A percentile compares a stretch with the other conserved stretches of the same genome.
These are phyloP conservation scores for Lerista edwardsae DNA, from an alignment of 2,797 vertebrate genomes.

Conservation along the genomic window DNA sequence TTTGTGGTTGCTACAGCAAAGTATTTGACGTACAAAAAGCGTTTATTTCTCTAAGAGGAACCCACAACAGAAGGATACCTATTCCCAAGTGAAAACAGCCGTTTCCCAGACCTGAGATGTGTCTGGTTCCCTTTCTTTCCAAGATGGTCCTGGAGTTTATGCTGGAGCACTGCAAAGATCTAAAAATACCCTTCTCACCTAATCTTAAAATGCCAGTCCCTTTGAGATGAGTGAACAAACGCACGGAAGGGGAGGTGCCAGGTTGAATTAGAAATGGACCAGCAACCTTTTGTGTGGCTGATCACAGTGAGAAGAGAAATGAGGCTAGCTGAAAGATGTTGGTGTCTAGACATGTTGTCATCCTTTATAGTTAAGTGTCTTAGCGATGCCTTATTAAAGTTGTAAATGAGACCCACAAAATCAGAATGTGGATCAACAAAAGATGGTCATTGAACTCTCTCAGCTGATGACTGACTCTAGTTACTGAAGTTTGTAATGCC, in stretches of 20 bases:
- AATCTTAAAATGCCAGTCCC: constrained; percentile 67
- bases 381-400: constrained; percentile 42
- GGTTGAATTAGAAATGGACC: constrained; percentile 62
- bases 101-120: constrained; percentile 74
- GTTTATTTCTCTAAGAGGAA: constrained; percentile 64
- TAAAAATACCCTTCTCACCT: constrained; percentile 65
- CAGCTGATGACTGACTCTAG: constrained; percentile 20
- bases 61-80: constrained; percentile 67
- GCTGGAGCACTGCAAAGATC: constrained; percentile 50
- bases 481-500: constrained; percentile 16
- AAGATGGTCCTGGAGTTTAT: constrained; percentile 63
- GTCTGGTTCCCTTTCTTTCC: constrained; percentile 64
- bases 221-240: constrained; percentile 70
- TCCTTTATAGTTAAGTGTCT: constrained; percentile 59
- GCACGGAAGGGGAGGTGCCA: constrained; percentile 51
- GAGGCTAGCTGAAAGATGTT: constrained; percentile 69
- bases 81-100: constrained; percentile 70
- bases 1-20: constrained; percentile 77
- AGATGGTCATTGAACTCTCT: constrained; percentile 36
- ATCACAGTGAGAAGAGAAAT: constrained; percentile 65
- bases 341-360: constrained; percentile 77
- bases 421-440: constrained; percentile 51
- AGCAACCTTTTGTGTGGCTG: constrained; percentile 60
- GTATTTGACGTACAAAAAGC: constrained; percentile 71
- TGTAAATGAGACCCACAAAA: constrained; percentile 46